Evolutionary conservation across 2,888 invertebrate species (phyloP), one percentile per base, ranked within the genome.

Genomic region (Drosophila eohydei): DNA sequence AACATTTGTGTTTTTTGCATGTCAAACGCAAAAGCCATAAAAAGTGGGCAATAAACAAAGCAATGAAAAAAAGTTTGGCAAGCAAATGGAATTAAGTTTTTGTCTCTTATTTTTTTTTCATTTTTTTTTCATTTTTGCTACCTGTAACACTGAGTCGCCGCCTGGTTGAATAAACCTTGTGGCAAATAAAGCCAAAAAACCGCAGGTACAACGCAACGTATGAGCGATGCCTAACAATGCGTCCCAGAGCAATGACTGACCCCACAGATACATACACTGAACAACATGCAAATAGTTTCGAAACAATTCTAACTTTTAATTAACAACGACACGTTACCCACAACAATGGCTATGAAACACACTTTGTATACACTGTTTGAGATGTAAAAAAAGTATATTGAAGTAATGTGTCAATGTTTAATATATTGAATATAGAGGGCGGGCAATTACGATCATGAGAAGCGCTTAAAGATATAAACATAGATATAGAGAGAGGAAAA

Each of bases 301-400:
- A 61, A 74, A 56, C 66, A 69, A 50, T 75, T 75, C 54, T 46
- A 30, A 59, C 61, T 48, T 80, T 88, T 88, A 83, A 83, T 88
- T 82, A 80, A 77, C 65, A 69, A 77, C 59, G 67, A 52, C 88
- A 88, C 74, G 85, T 87, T 76, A 84, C 50, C 5, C 43, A 48
- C 14, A 26, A 67, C 21, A 43, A 40, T 21, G 26, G 44, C 40
- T 34, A 43, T 52, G 12, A 60, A 62, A 60, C 61, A 32, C 38
- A n/a, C 26, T 21, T 67, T 54, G 44, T 43, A 30, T 50, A 40
- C 56, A 21, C 32, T 43, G 43, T 14, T 14, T 32, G 32, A 8
- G 4, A 21, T 11, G 9, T 11, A 9, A 28, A 26, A 6, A 5
- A 1, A 9, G 56, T 3, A 21, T 43, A 43, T 56, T 14, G 32